Percentiles rank a stretch among this genome's conserved stretches.
These are phyloP conservation scores for Coracias cyanogaster DNA, from an alignment of 2,797 vertebrate genomes.

Conservation along the genomic window DNA sequence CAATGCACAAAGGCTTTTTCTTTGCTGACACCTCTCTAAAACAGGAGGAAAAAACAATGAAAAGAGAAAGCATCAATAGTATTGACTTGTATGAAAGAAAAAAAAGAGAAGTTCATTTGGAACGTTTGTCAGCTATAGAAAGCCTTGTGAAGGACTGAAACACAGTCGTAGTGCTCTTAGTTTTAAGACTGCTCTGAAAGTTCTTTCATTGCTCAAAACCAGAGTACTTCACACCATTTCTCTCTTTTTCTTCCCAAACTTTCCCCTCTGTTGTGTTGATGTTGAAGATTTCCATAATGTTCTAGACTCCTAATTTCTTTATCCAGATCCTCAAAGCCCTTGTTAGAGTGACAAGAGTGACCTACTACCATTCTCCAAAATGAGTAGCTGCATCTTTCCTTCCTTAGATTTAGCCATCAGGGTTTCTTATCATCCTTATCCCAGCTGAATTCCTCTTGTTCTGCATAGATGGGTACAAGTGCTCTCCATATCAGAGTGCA, in stretches of 20 bases:
- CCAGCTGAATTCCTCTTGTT: neutral
- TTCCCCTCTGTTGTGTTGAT: fast-evolving
- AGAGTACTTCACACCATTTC: neutral
- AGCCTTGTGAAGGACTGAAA: neutral
- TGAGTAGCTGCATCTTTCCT: neutral
- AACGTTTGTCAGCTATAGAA: neutral
- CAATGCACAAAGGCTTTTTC: neutral
- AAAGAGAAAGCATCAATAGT: neutral
- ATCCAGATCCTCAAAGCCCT: neutral
- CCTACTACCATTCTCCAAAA: neutral
- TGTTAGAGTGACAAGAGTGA: neutral
- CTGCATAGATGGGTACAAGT: neutral
- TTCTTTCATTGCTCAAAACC: neutral
- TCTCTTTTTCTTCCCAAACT: neutral
- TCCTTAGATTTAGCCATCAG: neutral
- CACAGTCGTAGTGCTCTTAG: neutral
- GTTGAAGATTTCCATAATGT: neutral
- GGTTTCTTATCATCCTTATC: neutral
- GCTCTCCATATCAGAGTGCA: neutral
- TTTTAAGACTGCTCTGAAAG: neutral
- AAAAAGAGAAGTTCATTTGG: neutral
- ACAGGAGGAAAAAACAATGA: neutral
- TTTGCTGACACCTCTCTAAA: neutral
- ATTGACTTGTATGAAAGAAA: neutral
- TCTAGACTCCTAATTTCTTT: neutral